Evolutionary conservation across 35 echinoderm and acorn worm genomes (phyloP).

Genomic region (Ophiothrix spiculata): DNA sequence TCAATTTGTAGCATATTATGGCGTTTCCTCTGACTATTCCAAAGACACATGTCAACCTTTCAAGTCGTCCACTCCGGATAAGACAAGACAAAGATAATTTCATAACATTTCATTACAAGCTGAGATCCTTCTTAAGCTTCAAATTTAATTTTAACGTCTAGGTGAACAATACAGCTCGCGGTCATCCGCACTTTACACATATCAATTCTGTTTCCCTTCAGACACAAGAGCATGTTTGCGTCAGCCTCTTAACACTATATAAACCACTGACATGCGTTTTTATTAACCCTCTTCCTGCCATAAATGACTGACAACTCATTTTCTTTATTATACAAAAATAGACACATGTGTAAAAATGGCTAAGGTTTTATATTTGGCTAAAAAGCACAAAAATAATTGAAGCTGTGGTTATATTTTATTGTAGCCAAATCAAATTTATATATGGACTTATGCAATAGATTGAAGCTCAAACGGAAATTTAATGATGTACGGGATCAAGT

Average conservation of each 20-base stretch:
- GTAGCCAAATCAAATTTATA: no score
- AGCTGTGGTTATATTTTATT: no score
- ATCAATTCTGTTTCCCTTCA: background rate
- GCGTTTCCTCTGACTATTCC: background rate
- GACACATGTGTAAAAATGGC: no score
- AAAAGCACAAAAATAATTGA: no score
- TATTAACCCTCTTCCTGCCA: no score
- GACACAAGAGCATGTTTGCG: background rate
- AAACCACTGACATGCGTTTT: background rate
- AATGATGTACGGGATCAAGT: no score
- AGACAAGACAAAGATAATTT: background rate
- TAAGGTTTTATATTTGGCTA: no score
- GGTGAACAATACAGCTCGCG: background rate
- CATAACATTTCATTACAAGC: slow-evolving; percentile 10
- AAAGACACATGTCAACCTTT: background rate
- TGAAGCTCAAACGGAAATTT: no score
- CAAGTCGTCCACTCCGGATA: background rate
- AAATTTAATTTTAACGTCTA: slow-evolving; percentile 7
- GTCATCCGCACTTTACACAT: slow-evolving; percentile 9
- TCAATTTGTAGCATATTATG: background rate
- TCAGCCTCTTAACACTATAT: background rate
- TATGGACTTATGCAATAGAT: no score
- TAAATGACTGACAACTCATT: no score
- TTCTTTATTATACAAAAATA: no score
- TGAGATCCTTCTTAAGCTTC: background rate